Percentiles rank a stretch among this genome's conserved stretches.
Evolutionary conservation across 1,140 invertebrate genomes (phyloP).

Genomic region (Drosophila busckii): DNA sequence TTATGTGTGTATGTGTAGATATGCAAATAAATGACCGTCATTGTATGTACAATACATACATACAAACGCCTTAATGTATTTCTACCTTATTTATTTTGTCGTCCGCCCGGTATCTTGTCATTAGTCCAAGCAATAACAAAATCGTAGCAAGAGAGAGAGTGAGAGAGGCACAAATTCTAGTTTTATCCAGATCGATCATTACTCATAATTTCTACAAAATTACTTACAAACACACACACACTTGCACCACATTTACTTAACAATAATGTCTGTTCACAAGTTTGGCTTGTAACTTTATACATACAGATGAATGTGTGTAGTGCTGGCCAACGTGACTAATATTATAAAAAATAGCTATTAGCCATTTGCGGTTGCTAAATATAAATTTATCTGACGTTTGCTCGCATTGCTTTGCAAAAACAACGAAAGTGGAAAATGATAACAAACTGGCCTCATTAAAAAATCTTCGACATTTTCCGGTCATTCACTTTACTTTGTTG

Average conservation of each 20-base stretch:
- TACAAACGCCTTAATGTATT: slow-evolving; percentile 39
- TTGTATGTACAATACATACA: slow-evolving; percentile 25
- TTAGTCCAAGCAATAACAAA: slow-evolving; percentile 16
- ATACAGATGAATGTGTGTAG: slow-evolving; percentile 18
- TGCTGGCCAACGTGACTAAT: slow-evolving; percentile 20
- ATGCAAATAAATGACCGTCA: slow-evolving; percentile 10
- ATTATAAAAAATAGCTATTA: slow-evolving; percentile 3
- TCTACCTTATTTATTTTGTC: slow-evolving; percentile 38
- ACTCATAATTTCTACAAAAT: slow-evolving; percentile 51
- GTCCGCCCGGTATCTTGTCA: slow-evolving; percentile 5
- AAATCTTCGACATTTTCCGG: slow-evolving; percentile 52
- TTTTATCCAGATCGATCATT: slow-evolving; percentile 59
- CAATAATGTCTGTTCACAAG: no score
- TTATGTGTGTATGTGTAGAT: neutral
- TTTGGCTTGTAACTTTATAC: no score
- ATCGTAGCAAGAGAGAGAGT: slow-evolving; percentile 4
- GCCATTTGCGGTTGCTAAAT: slow-evolving; percentile 8
- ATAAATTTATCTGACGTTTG: neutral
- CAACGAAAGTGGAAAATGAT: slow-evolving; percentile 17
- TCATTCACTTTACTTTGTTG: slow-evolving; percentile 64
- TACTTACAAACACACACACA: slow-evolving; percentile 4
- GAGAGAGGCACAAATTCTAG: slow-evolving; percentile 21
- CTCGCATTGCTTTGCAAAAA: neutral
- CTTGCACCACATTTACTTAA: slow-evolving; percentile 23
- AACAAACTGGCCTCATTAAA: slow-evolving; percentile 12